A percentile compares a stretch with the other conserved stretches of the same genome.
These are phyloP conservation scores for Cotesia glomerata DNA, from an alignment of 1,140 invertebrate genomes.

Conservation along the genomic window DNA sequence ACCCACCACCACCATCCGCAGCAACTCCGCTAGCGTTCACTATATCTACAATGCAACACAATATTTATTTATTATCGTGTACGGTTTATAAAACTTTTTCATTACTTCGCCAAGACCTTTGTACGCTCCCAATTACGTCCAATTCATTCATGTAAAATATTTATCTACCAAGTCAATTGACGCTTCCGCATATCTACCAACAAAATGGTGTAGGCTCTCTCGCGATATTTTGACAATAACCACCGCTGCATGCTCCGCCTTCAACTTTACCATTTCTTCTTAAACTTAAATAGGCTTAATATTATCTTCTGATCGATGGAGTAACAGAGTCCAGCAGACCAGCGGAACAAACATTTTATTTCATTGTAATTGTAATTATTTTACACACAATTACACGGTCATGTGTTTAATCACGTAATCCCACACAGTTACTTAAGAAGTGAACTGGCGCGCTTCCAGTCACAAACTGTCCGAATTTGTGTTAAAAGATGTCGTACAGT, in stretches of 20 bases:
- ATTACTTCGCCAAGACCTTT: neutral
- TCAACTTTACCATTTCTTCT: too few relatives aligned
- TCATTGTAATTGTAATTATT: neutral
- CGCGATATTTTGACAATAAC: too few relatives aligned
- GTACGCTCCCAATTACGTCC: neutral
- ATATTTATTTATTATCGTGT: neutral
- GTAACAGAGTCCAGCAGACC: too few relatives aligned
- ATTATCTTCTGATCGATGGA: too few relatives aligned
- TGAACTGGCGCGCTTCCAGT: conserved; percentile 21
- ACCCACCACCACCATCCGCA: too few relatives aligned
- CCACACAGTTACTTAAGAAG: neutral
- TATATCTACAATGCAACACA: neutral
- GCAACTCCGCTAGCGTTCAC: too few relatives aligned
- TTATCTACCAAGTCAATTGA: neutral
- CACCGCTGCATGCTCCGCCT: too few relatives aligned
- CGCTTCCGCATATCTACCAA: neutral
- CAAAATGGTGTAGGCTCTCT: too few relatives aligned
- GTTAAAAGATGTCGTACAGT: neutral
- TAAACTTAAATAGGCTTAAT: too few relatives aligned
- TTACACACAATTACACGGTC: neutral
- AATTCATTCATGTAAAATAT: neutral
- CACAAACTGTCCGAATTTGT: conserved; percentile 8
- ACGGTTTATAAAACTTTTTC: neutral
- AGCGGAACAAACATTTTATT: too few relatives aligned
- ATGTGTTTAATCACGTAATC: conserved; percentile 14